A percentile compares a stretch with the other conserved stretches of the same genome.
These are phyloP conservation scores for Calvadosia cruxmelitensis DNA, from an alignment of 30 jellyfish, hydroid and myxozoan genomes.

Conservation along the genomic window DNA sequence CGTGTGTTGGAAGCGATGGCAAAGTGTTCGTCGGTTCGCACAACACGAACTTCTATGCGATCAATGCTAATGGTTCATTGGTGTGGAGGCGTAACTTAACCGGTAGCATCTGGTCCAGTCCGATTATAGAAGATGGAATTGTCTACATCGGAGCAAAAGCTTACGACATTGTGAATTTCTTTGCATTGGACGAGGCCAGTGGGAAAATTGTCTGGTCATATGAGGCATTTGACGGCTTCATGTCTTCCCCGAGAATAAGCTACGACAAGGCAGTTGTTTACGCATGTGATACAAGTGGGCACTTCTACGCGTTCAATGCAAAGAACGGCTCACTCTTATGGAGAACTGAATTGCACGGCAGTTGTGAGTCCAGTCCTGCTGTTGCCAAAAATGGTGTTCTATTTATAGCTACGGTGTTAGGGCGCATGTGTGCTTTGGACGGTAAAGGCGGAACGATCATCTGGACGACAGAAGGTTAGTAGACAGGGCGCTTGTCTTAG, in stretches of 20 bases:
- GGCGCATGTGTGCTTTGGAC: slow-evolving; percentile 43
- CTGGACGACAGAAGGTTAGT: slow-evolving; percentile 19
- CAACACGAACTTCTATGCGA: slow-evolving; percentile 41
- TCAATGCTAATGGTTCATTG: slow-evolving; percentile 54
- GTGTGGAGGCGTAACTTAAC: slow-evolving; percentile 35
- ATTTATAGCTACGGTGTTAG: slow-evolving; percentile 32
- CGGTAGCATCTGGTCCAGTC: slow-evolving; percentile 58
- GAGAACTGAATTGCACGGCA: slow-evolving; percentile 20
- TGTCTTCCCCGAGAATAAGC: slow-evolving; percentile 54
- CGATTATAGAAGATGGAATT: slow-evolving; percentile 31
- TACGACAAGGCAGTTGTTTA: slow-evolving; percentile 44
- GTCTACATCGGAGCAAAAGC: slow-evolving; percentile 30
- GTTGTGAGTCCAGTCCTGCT: slow-evolving; percentile 46
- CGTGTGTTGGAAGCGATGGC: slow-evolving; percentile 45
- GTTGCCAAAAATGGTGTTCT: slow-evolving; percentile 23
- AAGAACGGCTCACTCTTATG: slow-evolving; percentile 48
- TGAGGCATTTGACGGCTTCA: slow-evolving; percentile 39
- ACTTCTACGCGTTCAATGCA: slow-evolving; percentile 35
- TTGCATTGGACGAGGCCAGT: slow-evolving; percentile 35
- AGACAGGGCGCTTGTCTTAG: too few relatives aligned
- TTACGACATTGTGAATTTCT: slow-evolving; percentile 16
- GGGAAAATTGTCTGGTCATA: slow-evolving; percentile 52
- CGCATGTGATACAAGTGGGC: slow-evolving; percentile 37
- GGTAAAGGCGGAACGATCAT: slow-evolving; percentile 20
- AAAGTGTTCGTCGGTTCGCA: slow-evolving; percentile 61